Conservation (phyloP, 2,113 vertebrate genomes). For the Albula goreensis region DNA sequence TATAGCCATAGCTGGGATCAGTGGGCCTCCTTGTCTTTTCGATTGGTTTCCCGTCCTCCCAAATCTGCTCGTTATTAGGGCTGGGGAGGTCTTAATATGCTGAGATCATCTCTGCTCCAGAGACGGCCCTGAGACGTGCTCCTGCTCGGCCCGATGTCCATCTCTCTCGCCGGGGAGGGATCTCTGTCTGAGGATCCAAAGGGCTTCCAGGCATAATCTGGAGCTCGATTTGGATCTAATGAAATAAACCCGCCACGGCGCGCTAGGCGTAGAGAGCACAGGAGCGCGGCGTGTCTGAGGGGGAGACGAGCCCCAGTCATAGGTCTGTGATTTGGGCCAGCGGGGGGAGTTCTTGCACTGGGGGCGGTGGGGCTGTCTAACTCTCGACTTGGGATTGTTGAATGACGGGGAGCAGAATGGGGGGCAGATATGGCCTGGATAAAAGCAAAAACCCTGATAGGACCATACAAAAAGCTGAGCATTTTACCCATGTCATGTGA, state of each 20-base stretch:
- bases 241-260: neutral
- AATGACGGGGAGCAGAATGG: slow-evolving; percentile 23
- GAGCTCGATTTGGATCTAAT: neutral
- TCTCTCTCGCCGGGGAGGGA: neutral
- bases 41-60: neutral
- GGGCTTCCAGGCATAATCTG: neutral
- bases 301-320: slow-evolving; percentile 41
- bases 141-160: neutral
- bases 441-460: neutral
- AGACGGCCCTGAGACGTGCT: neutral
- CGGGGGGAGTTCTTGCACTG: slow-evolving; percentile 2
- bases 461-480: too few relatives aligned
- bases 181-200: neutral
- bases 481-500: too few relatives aligned
- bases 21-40: neutral
- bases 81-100: neutral
- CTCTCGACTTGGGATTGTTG: slow-evolving; percentile 38
- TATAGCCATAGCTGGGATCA: neutral
- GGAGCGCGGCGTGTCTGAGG: slow-evolving; percentile 24
- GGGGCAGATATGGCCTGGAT: neutral
- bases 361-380: slow-evolving; percentile 36
- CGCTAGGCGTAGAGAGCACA: neutral
- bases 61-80: neutral
- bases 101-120: neutral
- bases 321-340: slow-evolving; percentile 37